phyloP scores from a whole-genome alignment of 2,888 invertebrate genomes.

The Diaperis boleti region DNA sequence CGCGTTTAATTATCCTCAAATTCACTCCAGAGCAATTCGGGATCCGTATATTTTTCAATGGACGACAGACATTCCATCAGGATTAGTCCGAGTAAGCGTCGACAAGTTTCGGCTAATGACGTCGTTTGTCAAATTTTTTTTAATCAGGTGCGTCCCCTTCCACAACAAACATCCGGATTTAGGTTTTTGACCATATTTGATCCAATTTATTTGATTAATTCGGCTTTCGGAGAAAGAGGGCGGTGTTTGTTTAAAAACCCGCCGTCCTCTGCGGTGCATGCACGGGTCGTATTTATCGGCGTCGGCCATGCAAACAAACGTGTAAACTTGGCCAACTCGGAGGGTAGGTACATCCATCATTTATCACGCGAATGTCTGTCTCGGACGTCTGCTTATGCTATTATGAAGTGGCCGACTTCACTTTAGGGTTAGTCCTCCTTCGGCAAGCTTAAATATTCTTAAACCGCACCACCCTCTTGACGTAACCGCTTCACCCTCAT shows the following conservation, averaged over 20 bases:
- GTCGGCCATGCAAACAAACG: conserved; percentile 33
- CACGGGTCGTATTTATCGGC: conserved; percentile 1
- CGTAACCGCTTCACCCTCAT: conserved; percentile 3
- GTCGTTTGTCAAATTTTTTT: conserved; percentile 61
- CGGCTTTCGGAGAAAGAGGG: not conserved
- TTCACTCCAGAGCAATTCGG: conserved; percentile 24
- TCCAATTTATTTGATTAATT: conserved; percentile 38
- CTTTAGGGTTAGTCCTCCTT: conserved; percentile 48
- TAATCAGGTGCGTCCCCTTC: conserved; percentile 23
- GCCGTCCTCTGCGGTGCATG: not conserved
- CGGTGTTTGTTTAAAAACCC: conserved; percentile 21
- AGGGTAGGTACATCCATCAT: conserved; percentile 53
- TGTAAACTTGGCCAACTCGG: conserved; percentile 35
- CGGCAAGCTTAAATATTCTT: conserved; percentile 29
- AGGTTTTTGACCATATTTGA: conserved; percentile 39
- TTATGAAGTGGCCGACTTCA: conserved; percentile 57
- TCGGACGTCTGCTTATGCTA: conserved; percentile 59
- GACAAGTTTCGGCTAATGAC: conserved; percentile 61
- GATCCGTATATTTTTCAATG: conserved; percentile 30
- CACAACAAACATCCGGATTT: conserved; percentile 20
- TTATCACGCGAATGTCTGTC: conserved; percentile 57
- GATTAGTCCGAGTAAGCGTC: conserved; percentile 37
- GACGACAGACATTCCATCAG: conserved; percentile 39
- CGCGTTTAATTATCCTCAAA: conserved; percentile 13
- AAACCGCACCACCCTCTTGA: conserved; percentile 9